Percentiles rank a stretch among this genome's conserved stretches.
Evolutionary conservation across 2,888 invertebrate species (phyloP).

Genomic region (Drosophila algonquin): DNA sequence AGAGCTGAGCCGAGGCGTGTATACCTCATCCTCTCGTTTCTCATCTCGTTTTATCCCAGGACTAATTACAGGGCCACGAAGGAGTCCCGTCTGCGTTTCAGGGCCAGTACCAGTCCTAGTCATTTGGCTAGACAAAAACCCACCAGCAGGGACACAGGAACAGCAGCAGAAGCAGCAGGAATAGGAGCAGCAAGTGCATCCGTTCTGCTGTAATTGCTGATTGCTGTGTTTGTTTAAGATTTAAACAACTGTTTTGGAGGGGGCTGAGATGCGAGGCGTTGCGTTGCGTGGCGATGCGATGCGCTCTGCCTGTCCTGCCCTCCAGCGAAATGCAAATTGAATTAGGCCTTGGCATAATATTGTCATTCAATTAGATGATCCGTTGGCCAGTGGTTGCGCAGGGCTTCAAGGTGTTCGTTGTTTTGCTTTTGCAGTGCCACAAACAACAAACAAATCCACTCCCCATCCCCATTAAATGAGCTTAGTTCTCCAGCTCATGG

Average conservation of each 20-base stretch:
- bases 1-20: constrained; percentile 31
- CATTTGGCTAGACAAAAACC: constrained; percentile 57
- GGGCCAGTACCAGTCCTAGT: constrained; percentile 5
- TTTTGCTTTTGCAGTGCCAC: neutral
- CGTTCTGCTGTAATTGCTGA: constrained; percentile 48
- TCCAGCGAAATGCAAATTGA: constrained; percentile 66
- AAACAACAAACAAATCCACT: neutral
- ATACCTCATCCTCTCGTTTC: constrained; percentile 15
- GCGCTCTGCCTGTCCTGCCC: neutral
- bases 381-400: neutral
- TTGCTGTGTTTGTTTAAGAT: constrained; percentile 49
- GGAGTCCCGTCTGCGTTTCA: neutral
- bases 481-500: constrained; percentile 1
- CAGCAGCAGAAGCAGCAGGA: neutral
- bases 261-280: neutral
- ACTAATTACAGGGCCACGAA: constrained; percentile 56
- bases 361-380: constrained; percentile 61
- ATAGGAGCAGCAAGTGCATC: constrained; percentile 46
- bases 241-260: constrained; percentile 21
- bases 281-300: neutral
- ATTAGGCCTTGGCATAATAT: constrained; percentile 62
- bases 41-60: constrained; percentile 31
- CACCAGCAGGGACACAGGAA: constrained; percentile 6
- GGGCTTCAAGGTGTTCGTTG: constrained; percentile 26
- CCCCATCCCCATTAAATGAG: neutral